These are phyloP conservation scores for Forbesichthys agassizii DNA, from an alignment of 2,113 vertebrate genomes.

Conservation along the genomic window DNA sequence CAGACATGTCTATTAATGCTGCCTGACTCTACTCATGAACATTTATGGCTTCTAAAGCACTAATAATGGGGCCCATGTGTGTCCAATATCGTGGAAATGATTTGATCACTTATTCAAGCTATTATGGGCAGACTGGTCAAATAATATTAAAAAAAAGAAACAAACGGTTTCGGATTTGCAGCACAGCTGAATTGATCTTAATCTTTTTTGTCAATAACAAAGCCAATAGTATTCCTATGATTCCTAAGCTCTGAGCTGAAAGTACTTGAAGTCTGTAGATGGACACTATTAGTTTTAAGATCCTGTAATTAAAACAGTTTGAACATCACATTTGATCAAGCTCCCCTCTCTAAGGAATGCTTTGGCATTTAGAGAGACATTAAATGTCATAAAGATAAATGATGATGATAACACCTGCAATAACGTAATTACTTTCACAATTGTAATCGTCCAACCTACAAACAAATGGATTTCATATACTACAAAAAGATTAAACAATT, in stretches of 20 bases:
- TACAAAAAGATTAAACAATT: slow-evolving; percentile 76
- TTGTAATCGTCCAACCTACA: slow-evolving; percentile 70
- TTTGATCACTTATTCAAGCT: slow-evolving; percentile 62
- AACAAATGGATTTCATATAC: slow-evolving; percentile 82
- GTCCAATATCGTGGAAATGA: slow-evolving; percentile 48
- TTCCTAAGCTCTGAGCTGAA: slow-evolving; percentile 4
- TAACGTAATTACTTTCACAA: slow-evolving; percentile 69
- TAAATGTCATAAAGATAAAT: slow-evolving; percentile 72
- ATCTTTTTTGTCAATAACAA: slow-evolving; percentile 34
- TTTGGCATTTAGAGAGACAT: slow-evolving; percentile 69
- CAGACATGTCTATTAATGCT: slow-evolving; percentile 60
- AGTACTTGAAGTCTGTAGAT: slow-evolving; percentile 22
- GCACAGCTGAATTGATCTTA: slow-evolving; percentile 33
- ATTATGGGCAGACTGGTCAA: slow-evolving; percentile 52
- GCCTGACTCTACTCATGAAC: slow-evolving; percentile 56
- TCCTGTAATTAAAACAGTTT: slow-evolving; percentile 61
- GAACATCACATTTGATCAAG: slow-evolving; percentile 51
- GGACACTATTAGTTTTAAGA: slow-evolving; percentile 49
- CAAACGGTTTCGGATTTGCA: slow-evolving; percentile 44
- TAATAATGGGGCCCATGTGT: slow-evolving; percentile 43
- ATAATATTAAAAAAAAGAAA: slow-evolving; percentile 30
- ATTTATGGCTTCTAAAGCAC: slow-evolving; percentile 50
- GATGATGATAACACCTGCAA: slow-evolving; percentile 73
- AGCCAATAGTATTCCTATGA: slow-evolving; percentile 6
- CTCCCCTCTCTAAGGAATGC: slow-evolving; percentile 62